Percentiles rank a stretch among this genome's conserved stretches.
Conservation (phyloP, 2,888 invertebrate genomes). For the Andrena marginata region DNA sequence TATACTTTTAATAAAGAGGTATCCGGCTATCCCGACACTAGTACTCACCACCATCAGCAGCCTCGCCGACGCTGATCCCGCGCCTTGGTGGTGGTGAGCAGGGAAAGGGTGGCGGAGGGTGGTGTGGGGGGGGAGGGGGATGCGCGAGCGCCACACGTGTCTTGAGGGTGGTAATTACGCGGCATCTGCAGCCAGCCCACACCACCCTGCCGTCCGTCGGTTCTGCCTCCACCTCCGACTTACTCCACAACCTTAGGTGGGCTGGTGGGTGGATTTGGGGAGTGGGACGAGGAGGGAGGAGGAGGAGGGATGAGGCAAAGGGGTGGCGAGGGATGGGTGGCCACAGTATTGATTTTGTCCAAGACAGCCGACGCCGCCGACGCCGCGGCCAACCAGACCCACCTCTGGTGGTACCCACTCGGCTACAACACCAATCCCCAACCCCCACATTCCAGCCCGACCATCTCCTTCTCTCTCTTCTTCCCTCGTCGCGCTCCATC, state of each 20-base stretch:
- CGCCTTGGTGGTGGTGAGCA: constrained; percentile 36
- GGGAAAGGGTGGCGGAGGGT: constrained; percentile 35
- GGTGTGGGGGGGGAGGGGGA: constrained; percentile 59
- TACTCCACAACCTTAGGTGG: constrained; percentile 81
- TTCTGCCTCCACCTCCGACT: constrained; percentile 76
- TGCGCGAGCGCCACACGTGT: constrained; percentile 84
- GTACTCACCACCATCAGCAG: constrained; percentile 53
- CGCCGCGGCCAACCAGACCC: constrained; percentile 85
- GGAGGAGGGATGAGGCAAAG: constrained; percentile 74
- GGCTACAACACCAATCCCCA: constrained; percentile 73
- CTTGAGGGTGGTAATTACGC: constrained; percentile 85
- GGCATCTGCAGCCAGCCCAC: constrained; percentile 84
- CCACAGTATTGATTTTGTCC: constrained; percentile 85
- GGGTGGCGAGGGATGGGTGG: constrained; percentile 80
- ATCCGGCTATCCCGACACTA: constrained; percentile 65
- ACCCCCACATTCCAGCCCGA: constrained; percentile 68
- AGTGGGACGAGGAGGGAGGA: constrained; percentile 68
- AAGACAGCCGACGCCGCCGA: constrained; percentile 83
- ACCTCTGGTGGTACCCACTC: constrained; percentile 84
- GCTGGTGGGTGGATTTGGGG: constrained; percentile 71
- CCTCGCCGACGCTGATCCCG: constrained; percentile 57
- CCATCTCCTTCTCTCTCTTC: constrained; percentile 62
- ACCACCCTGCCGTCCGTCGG: constrained; percentile 74
- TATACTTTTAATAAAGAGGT: constrained; percentile 84
- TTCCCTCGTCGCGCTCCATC: constrained; percentile 60